Conservation (phyloP, 2,888 invertebrate genomes). For the Sarcophaga rosellei region DNA sequence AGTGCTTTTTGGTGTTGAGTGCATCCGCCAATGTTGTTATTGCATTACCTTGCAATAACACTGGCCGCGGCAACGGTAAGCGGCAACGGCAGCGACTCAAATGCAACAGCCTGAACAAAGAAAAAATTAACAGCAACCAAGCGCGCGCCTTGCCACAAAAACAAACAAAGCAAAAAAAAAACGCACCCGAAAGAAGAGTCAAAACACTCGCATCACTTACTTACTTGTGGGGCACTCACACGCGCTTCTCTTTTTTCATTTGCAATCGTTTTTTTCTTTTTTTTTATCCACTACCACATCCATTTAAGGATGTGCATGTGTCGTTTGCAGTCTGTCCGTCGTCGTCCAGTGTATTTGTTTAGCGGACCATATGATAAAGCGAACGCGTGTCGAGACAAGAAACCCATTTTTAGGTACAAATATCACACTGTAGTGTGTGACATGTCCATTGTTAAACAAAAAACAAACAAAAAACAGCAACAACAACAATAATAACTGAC, state of each 20-base stretch:
- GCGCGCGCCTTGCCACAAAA: background rate
- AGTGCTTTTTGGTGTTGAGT: conserved; percentile 36
- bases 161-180: background rate
- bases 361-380: conserved; percentile 9
- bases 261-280: background rate
- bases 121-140: conserved; percentile 20
- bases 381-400: background rate
- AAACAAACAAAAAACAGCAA: conserved; percentile 2
- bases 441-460: conserved; percentile 46
- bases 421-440: conserved; percentile 42
- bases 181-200: conserved; percentile 28
- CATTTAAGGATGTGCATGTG: conserved; percentile 45
- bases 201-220: conserved; percentile 27
- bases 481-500: background rate
- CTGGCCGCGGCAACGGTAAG: conserved; percentile 9
- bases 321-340: background rate
- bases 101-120: conserved; percentile 3
- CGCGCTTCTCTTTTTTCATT: background rate
- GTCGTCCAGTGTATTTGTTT: conserved; percentile 17
- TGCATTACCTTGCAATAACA: conserved; percentile 32
- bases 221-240: conserved; percentile 28
- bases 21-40: conserved; percentile 12
- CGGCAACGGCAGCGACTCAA: background rate
- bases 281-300: conserved; percentile 30
- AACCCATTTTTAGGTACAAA: conserved; percentile 31